phyloP scores from a whole-genome alignment of 2,888 invertebrate species.

The Taphrorychus bicolor region DNA sequence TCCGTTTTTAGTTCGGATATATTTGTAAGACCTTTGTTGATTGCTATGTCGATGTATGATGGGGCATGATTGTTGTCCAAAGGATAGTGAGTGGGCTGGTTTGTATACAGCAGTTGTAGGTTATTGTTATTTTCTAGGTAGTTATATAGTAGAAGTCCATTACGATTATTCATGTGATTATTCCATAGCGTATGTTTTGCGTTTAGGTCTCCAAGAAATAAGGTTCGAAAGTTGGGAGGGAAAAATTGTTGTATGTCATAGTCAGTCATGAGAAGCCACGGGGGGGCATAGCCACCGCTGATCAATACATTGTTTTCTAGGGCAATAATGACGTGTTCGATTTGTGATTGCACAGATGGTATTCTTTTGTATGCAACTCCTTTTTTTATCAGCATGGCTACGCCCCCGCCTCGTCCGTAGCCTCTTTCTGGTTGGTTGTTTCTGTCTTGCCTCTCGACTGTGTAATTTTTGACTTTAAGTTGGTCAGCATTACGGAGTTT shows the following conservation, averaged over 20 bases:
- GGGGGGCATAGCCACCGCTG: not conserved
- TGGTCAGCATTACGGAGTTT: not conserved
- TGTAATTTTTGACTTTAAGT: not conserved
- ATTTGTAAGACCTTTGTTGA: constrained; percentile 1
- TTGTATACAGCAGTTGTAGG: not conserved
- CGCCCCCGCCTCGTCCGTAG: not conserved
- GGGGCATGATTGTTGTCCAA: not conserved
- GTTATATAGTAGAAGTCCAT: not conserved
- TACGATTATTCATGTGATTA: not conserved
- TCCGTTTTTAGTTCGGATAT: not conserved
- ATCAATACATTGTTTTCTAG: not conserved
- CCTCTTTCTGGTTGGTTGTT: not conserved
- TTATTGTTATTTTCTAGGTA: not conserved
- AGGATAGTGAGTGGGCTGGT: not conserved
- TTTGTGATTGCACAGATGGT: not conserved
- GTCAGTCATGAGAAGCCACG: not conserved
- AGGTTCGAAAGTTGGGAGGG: not conserved
- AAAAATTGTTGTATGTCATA: not conserved
- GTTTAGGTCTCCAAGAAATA: constrained; percentile 5
- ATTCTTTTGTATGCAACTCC: not conserved
- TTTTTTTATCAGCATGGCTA: constrained; percentile 2
- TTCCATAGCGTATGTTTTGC: constrained; percentile 1
- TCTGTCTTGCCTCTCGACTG: not conserved
- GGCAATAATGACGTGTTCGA: not conserved
- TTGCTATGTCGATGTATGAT: not conserved